Base-by-base conservation (phyloP, 2,888 invertebrate genomes). In the Sinodicranocentrus sp. region DNA sequence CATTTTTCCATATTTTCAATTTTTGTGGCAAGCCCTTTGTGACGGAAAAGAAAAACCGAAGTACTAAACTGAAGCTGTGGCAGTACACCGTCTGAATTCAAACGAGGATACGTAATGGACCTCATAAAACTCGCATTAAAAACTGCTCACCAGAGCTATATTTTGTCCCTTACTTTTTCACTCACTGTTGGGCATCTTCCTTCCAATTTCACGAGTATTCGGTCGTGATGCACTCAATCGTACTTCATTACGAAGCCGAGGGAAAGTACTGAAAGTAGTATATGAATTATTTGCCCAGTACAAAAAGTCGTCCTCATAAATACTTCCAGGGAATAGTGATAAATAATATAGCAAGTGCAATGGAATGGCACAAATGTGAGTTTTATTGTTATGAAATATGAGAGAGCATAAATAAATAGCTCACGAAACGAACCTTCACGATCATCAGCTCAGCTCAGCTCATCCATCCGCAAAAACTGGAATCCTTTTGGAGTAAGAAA, bases 381-480 rank as follows among this genome's bases (percentile, higher is more conserved):
- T 86, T 86, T 85, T 85, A 85, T 86, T 82, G 72, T 79, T 78
- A 85, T 85, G 83, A 86, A 86, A 79, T 86, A 86, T 85, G 86
- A 73, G 63, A 71, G 79, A 52, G 78, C 82, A 86, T 83, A 86
- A 84, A 84, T 84, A 84, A 54, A 54, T 71, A 71, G 71, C 71
- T 57, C 71, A 71, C 54, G 71, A 71, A 71, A 5, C 19, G 15
- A 39, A 23, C 3, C 15, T 43, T 8, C 39, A 39, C 21, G 17
- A 39, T 65, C 10, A 25, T 33, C 10, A 6, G 33, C 33, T 33
- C 33, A 33, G 21, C 10, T 6, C 57, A 21, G 21, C 13, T 26
- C 63, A 25, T 28, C 63, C 63, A 63, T 63, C 63, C 33, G 63
- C 63, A 21, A 57, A 57, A 61, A 61, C 61, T 61, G 61, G 61